phyloP scores from a whole-genome alignment of 2,797 vertebrate species.

The Adelosebastes latens region DNA sequence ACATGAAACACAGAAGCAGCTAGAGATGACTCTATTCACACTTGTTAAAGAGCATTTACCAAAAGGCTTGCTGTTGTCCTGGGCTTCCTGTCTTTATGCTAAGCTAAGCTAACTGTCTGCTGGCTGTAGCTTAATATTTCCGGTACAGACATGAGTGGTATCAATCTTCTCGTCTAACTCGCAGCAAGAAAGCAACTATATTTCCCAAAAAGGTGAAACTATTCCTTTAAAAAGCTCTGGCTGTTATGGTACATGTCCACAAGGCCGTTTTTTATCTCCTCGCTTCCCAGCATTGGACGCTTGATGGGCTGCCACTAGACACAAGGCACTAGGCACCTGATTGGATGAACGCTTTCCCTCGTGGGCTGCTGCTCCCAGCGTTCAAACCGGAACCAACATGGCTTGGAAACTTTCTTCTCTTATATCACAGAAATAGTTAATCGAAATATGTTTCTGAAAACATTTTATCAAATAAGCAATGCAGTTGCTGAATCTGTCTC shows the following conservation, averaged over 20 bases:
- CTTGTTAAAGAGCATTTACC: slow-evolving; percentile 58
- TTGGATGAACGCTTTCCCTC: no score
- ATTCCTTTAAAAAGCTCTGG: not conserved
- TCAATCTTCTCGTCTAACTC: not conserved
- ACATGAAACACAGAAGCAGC: slow-evolving; percentile 65
- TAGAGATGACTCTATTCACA: slow-evolving; percentile 63
- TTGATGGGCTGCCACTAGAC: no score
- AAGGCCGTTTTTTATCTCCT: no score
- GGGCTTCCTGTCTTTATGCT: not conserved
- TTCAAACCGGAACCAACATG: no score
- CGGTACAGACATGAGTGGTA: not conserved
- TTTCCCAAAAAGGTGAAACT: not conserved
- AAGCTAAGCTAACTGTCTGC: not conserved
- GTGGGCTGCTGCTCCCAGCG: no score
- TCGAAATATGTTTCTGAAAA: no score
- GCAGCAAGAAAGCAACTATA: not conserved
- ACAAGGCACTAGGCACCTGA: no score
- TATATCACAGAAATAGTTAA: no score
- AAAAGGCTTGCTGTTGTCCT: not conserved
- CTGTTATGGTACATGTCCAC: not conserved
- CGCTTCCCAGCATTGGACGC: no score
- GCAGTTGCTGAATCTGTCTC: no score
- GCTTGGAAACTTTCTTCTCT: no score
- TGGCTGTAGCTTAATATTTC: not conserved
- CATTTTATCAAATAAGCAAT: no score